Evolutionary conservation across 2,888 invertebrate genomes (phyloP).

Genomic region (Charanyca ferruginea): DNA sequence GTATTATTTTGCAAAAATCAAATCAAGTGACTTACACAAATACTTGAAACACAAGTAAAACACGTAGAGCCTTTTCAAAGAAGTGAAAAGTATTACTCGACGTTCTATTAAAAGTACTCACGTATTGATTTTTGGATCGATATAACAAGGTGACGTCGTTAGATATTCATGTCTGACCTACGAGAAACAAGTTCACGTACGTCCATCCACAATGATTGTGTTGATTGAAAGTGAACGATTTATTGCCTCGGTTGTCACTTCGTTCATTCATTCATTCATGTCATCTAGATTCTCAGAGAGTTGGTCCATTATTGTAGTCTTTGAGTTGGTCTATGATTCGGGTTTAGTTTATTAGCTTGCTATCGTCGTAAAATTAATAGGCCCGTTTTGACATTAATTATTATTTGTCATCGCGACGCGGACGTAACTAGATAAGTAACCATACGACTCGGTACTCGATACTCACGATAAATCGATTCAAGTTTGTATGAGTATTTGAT

Average conservation of each 20-base stretch:
- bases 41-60: neutral
- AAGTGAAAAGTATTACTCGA: slow-evolving; percentile 3
- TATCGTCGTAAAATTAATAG: too few relatives aligned
- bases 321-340: slow-evolving; percentile 41
- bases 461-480: too few relatives aligned
- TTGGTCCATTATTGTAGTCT: too few relatives aligned
- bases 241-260: slow-evolving; percentile 16
- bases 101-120: slow-evolving; percentile 18
- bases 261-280: slow-evolving; percentile 28
- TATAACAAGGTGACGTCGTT: slow-evolving; percentile 41
- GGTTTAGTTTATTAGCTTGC: too few relatives aligned
- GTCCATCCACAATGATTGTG: slow-evolving; percentile 23
- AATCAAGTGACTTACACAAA: neutral
- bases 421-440: too few relatives aligned
- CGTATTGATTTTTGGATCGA: slow-evolving; percentile 56
- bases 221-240: slow-evolving; percentile 41
- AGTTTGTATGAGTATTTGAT: too few relatives aligned
- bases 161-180: slow-evolving; percentile 38
- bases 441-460: too few relatives aligned
- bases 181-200: slow-evolving; percentile 26
- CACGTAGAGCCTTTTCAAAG: neutral
- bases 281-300: slow-evolving; percentile 11
- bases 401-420: too few relatives aligned
- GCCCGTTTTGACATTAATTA: too few relatives aligned
- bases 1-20: neutral